Evolutionary conservation across 2,797 vertebrate species (phyloP).

Genomic region (Diplodus puntazzo): DNA sequence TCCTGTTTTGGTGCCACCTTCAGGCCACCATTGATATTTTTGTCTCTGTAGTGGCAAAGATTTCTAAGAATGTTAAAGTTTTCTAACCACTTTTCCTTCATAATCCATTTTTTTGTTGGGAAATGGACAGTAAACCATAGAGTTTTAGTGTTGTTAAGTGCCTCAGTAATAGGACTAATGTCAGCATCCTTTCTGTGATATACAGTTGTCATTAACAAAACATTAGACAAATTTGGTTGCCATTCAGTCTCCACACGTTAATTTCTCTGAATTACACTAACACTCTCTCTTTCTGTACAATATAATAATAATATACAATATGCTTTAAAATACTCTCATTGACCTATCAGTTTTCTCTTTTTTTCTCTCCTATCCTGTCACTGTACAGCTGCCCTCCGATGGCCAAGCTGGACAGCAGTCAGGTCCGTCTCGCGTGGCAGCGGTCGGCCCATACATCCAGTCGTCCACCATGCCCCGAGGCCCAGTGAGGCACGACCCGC

Average conservation of each 20-base stretch:
- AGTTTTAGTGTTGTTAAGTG: background rate
- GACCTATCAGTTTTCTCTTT: background rate
- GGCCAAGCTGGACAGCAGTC: constrained; percentile 87
- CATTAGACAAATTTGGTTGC: background rate
- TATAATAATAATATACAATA: too few relatives aligned
- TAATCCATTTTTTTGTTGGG: background rate
- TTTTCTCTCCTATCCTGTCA: background rate
- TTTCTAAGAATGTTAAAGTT: background rate
- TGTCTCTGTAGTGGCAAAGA: background rate
- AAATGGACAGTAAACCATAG: background rate
- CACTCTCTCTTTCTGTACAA: background rate
- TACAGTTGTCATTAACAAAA: background rate
- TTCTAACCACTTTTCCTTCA: background rate
- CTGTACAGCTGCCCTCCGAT: constrained; percentile 88
- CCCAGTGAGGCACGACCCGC: constrained; percentile 89
- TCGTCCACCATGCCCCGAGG: constrained; percentile 96
- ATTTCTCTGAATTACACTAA: background rate
- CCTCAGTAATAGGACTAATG: background rate
- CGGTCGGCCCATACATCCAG: constrained; percentile 97
- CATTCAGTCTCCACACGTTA: background rate
- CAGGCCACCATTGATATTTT: constrained; percentile 13
- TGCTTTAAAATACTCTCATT: background rate
- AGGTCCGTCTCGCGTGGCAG: constrained; percentile 92
- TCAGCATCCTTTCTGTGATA: constrained; percentile 23
- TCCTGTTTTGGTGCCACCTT: background rate